phyloP scores from a whole-genome alignment of 2,888 invertebrate species.

The Aphrophora alni region DNA sequence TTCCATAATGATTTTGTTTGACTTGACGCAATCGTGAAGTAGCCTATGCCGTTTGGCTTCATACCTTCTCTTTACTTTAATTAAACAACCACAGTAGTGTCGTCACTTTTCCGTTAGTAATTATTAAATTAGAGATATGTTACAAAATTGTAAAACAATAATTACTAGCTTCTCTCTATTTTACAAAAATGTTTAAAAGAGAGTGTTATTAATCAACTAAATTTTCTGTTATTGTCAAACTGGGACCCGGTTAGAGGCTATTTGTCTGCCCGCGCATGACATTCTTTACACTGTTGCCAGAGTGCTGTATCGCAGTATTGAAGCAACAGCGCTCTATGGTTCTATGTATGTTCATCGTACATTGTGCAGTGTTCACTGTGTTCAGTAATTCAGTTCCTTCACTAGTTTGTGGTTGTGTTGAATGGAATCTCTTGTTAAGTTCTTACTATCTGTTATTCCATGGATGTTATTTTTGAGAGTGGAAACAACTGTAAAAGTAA shows the following conservation, averaged over 20 bases:
- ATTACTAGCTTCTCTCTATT: too few relatives aligned
- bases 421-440: background rate
- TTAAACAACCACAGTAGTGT: too few relatives aligned
- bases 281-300: conserved; percentile 34
- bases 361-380: background rate
- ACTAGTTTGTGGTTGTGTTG: background rate
- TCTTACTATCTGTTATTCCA: background rate
- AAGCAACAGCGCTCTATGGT: conserved; percentile 26
- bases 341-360: background rate
- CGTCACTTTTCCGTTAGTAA: too few relatives aligned
- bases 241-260: conserved; percentile 27
- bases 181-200: too few relatives aligned
- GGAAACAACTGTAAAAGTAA: background rate
- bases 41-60: too few relatives aligned
- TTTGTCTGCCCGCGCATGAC: conserved; percentile 30
- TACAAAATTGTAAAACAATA: too few relatives aligned
- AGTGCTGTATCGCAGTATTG: conserved; percentile 14
- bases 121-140: too few relatives aligned
- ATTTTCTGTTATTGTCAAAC: conserved; percentile 23
- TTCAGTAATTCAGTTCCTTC: background rate
- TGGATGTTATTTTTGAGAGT: background rate
- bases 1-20: too few relatives aligned
- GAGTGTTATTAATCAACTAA: background rate
- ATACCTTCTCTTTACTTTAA: too few relatives aligned
- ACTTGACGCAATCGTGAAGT: too few relatives aligned